Evolutionary conservation across 2,113 vertebrate species (phyloP).

Genomic region (Eptesicus fuscus): DNA sequence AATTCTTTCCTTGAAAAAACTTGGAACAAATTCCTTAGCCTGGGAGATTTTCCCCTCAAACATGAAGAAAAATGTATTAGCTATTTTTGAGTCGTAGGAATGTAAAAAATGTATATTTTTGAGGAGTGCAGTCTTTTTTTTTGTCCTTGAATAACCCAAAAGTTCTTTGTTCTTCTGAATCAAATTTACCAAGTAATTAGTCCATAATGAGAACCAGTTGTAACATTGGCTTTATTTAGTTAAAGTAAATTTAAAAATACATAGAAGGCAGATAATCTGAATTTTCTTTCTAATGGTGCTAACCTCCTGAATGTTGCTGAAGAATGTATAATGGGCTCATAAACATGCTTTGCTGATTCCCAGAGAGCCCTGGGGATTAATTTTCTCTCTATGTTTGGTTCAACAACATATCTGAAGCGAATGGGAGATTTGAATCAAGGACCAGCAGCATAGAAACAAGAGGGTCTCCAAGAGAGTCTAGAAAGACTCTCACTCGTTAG

Average conservation of each 20-base stretch:
- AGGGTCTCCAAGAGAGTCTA: background rate
- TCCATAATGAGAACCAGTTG: constrained; percentile 68
- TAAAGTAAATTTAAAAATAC: constrained; percentile 59
- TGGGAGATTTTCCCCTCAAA: constrained; percentile 65
- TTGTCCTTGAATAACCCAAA: constrained; percentile 71
- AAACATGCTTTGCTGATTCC: constrained; percentile 32
- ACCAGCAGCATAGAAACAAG: background rate
- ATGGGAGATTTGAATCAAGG: background rate
- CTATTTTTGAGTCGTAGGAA: constrained; percentile 68
- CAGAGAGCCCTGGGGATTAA: constrained; percentile 11
- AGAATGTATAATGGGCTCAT: constrained; percentile 2
- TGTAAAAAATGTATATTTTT: constrained; percentile 64
- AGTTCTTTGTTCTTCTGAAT: constrained; percentile 66
- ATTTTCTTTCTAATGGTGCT: constrained; percentile 41
- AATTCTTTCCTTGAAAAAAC: constrained; percentile 56
- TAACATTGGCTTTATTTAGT: constrained; percentile 50
- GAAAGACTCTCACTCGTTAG: background rate
- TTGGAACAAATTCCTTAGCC: constrained; percentile 65
- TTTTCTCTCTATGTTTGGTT: constrained; percentile 20
- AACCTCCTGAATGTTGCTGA: constrained; percentile 22
- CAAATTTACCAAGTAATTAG: constrained; percentile 69
- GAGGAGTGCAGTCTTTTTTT: constrained; percentile 45
- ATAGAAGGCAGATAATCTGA: constrained; percentile 44
- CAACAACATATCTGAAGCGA: constrained; percentile 9
- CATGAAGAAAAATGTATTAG: constrained; percentile 65